A percentile compares a stretch with the other conserved stretches of the same genome.
phyloP scores from a whole-genome alignment of 2,797 vertebrate genomes.

The Uromys caudimaculatus region DNA sequence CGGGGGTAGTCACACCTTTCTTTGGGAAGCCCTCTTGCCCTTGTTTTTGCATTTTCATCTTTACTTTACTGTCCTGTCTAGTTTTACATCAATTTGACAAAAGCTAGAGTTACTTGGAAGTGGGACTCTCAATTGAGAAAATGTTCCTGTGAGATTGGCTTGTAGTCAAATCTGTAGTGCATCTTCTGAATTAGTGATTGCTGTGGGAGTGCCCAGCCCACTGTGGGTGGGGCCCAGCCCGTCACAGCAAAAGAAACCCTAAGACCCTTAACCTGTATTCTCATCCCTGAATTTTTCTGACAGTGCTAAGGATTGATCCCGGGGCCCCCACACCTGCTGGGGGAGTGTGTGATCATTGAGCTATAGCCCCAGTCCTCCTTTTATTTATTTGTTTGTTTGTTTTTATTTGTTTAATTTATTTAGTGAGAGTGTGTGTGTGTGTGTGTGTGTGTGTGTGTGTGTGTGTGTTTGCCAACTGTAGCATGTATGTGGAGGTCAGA shows the following conservation, averaged over 20 bases:
- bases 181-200: not conserved
- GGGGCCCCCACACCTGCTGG: not conserved
- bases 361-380: too few species aligned
- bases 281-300: not conserved
- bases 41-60: not conserved
- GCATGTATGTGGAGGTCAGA: not conserved
- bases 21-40: not conserved
- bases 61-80: not conserved
- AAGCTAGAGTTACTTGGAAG: not conserved
- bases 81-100: not conserved
- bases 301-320: not conserved
- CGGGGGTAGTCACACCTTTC: not conserved
- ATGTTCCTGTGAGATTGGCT: not conserved
- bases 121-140: not conserved
- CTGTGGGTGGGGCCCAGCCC: not conserved
- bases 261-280: not conserved
- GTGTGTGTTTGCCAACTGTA: not conserved
- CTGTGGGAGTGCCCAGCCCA: not conserved
- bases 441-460: not conserved
- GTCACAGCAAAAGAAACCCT: not conserved
- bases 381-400: not conserved
- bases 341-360: not conserved
- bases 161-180: not conserved
- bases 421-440: not conserved
- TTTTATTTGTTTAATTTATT: not conserved